Base-by-base conservation (phyloP, 2,888 invertebrate genomes). In the Brenthis hecate region DNA sequence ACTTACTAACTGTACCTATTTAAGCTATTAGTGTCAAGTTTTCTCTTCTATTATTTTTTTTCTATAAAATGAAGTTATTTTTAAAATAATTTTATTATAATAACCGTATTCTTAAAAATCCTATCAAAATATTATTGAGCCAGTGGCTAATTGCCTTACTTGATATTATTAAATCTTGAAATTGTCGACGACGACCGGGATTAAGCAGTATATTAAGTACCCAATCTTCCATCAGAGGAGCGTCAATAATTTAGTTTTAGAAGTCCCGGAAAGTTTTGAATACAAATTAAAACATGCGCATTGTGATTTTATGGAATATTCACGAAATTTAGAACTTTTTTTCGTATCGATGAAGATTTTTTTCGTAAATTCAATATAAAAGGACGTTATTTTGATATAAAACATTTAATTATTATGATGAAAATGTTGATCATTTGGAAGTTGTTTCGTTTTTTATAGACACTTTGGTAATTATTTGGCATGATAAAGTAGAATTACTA, bases 141-240 rank as follows among this genome's bases (percentile, higher is more conserved):
- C 54, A 62, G 53, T 65, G 57, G 23, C 54, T 73, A 70, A 74
- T 69, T 70, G 57, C 36, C 50, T 69, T 66, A 56, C 56, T 53
- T 23, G 66, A 68, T 51, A 67, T 67, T 68, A 71, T 69, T 65
- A 66, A 70, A 65, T 70, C 43, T 28, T 56, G 61, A 51, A 70
- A 62, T 68, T 65, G 58, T 60, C 47, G 54, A 68, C 61, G 16
- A 53, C 36, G 53, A 36, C 14, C 54, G 64, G 58, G 61, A 68
- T 72, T 61, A 70, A 72, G 23, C 64, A 56, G 50, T 62, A 62
- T 53, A 62, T 65, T 64, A 55, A 67, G 65, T 68, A 67, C 66
- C 69, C 69, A 73, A 73, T 73, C 68, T 73, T 70, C 73, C 58
- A 57, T 69, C 63, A 65, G 61, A 63, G 50, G 47, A 62, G 65